These are phyloP conservation scores for Agraylea sexmaculata DNA, from an alignment of 1,140 invertebrate genomes.

Conservation along the genomic window DNA sequence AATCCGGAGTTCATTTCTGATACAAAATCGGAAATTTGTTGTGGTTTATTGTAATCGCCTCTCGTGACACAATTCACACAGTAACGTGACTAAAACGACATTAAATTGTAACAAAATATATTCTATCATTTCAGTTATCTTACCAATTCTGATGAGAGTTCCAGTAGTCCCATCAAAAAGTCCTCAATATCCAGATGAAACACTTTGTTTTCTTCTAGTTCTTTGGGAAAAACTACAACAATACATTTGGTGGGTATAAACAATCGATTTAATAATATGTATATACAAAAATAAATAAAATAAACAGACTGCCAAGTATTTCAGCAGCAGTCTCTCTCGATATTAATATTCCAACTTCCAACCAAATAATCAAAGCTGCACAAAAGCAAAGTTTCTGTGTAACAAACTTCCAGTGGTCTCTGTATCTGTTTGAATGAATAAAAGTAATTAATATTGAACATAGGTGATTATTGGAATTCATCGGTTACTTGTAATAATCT, in stretches of 20 bases:
- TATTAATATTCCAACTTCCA: slow-evolving; percentile 65
- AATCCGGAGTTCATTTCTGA: slow-evolving; percentile 81
- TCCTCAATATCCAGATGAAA: slow-evolving; percentile 88
- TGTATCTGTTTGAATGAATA: no score
- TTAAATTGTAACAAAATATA: slow-evolving; percentile 7
- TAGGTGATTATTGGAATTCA: not conserved
- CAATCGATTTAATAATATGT: not conserved
- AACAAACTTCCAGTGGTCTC: slow-evolving; percentile 77
- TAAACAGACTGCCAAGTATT: slow-evolving; percentile 58
- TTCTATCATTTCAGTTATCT: slow-evolving; percentile 21
- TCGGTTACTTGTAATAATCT: slow-evolving; percentile 15
- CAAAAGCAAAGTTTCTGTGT: slow-evolving; percentile 70
- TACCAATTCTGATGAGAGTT: slow-evolving; percentile 73
- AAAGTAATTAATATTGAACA: no score
- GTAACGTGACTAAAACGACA: slow-evolving; percentile 52
- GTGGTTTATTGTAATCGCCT: slow-evolving; percentile 67
- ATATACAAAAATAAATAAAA: slow-evolving; percentile 8
- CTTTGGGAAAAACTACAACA: slow-evolving; percentile 27
- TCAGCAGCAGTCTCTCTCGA: slow-evolving; percentile 63
- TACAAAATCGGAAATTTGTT: slow-evolving; percentile 76
- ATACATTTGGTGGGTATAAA: not conserved
- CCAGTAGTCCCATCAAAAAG: slow-evolving; percentile 72
- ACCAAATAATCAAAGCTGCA: slow-evolving; percentile 63
- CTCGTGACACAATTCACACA: slow-evolving; percentile 81
- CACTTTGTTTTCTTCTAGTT: slow-evolving; percentile 44